These are phyloP conservation scores for Cryptomyrus ogoouensis DNA, from an alignment of 2,113 vertebrate genomes.

Conservation along the genomic window DNA sequence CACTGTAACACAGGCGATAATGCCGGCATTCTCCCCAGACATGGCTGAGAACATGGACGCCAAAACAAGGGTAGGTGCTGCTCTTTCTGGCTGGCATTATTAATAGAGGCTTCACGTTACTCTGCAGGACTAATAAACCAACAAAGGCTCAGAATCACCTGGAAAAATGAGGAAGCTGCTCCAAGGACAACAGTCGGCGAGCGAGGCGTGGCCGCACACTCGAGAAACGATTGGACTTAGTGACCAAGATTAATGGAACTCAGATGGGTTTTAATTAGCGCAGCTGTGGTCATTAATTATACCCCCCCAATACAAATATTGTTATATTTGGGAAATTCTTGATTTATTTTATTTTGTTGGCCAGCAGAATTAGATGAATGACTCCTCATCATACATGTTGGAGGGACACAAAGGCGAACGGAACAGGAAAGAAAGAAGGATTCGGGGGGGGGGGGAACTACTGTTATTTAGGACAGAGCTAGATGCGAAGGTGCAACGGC, in stretches of 20 bases:
- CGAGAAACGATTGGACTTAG: conserved; percentile 51
- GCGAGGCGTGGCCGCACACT: conserved; percentile 50
- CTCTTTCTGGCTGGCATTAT: conserved; percentile 43
- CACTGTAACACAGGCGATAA: background rate
- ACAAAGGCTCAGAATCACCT: conserved; percentile 47
- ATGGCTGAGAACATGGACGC: background rate
- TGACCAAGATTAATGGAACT: conserved; percentile 98
- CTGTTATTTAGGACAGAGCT: conserved; percentile 75
- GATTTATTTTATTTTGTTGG: conserved; percentile 95
- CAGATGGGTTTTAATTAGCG: conserved; percentile 95
- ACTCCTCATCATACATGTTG: conserved; percentile 86
- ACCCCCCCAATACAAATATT: conserved; percentile 94
- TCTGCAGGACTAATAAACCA: conserved; percentile 47
- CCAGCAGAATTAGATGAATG: conserved; percentile 93
- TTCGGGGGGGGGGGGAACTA: conserved; percentile 52
- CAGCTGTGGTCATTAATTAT: conserved; percentile 94
- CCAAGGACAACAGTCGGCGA: conserved; percentile 48
- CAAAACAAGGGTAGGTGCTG: conserved; percentile 64
- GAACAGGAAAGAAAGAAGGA: conserved; percentile 33
- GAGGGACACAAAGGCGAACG: conserved; percentile 54
- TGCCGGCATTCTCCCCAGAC: background rate
- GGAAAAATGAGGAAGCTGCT: conserved; percentile 50
- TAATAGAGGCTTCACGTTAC: conserved; percentile 49
- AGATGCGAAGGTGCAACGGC: conserved; percentile 52
- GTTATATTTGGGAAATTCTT: conserved; percentile 96